A percentile compares a stretch with the other conserved stretches of the same genome.
phyloP scores from a whole-genome alignment of 2,797 vertebrate species.

The Phoeniculus purpureus region DNA sequence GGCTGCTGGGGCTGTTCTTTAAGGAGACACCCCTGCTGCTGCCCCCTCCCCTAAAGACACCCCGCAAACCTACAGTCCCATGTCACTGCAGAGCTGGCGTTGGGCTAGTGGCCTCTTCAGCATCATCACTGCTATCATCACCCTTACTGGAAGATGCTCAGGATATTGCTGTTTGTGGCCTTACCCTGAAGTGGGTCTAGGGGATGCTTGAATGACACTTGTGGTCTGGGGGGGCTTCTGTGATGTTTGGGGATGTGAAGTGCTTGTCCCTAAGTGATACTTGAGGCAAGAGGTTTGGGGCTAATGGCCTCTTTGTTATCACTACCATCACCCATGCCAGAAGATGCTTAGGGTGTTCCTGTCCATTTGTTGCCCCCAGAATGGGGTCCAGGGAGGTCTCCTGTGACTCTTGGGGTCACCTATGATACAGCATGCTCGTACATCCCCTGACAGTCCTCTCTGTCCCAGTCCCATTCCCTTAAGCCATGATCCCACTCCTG shows the following conservation, averaged over 20 bases:
- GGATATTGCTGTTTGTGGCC: neutral
- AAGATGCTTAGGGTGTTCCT: neutral
- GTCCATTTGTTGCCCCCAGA: neutral
- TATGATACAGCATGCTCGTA: neutral
- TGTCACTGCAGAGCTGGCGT: neutral
- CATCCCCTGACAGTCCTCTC: accelerated
- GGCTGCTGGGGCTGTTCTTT: neutral
- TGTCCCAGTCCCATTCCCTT: neutral
- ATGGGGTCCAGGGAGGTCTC: neutral
- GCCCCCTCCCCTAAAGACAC: neutral
- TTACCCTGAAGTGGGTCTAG: neutral
- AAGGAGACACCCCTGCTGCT: neutral
- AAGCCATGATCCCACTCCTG: accelerated
- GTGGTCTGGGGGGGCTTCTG: neutral
- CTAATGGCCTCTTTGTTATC: neutral
- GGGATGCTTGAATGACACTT: too few species aligned
- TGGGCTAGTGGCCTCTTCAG: neutral
- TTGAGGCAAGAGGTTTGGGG: neutral
- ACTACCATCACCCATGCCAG: neutral
- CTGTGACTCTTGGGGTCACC: neutral
- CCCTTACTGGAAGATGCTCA: neutral
- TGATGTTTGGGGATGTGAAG: neutral
- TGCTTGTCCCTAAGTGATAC: neutral
- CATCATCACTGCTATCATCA: neutral
- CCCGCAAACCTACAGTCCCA: accelerated